phyloP scores from a whole-genome alignment of 2,888 invertebrate species.

The Taphrorychus bicolor region DNA sequence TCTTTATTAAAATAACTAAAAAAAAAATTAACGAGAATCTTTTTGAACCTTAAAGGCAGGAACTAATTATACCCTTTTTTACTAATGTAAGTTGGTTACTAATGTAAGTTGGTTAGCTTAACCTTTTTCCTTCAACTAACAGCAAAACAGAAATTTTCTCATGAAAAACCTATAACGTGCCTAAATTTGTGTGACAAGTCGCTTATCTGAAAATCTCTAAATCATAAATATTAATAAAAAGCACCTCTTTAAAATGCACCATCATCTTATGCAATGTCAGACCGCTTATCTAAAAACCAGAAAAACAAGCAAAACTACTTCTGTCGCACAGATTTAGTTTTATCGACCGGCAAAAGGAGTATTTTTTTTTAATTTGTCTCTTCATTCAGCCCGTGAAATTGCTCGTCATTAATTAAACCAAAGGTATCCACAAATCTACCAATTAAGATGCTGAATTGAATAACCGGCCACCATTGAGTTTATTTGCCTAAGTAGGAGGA shows the following conservation, averaged over 20 bases:
- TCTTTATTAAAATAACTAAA: too few relatives aligned
- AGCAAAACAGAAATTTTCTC: too few relatives aligned
- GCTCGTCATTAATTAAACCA: not conserved
- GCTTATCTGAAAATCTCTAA: not conserved
- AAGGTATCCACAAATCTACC: slow-evolving; percentile 6
- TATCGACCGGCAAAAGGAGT: not conserved
- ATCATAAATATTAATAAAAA: not conserved
- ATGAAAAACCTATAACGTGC: too few relatives aligned
- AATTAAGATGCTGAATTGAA: slow-evolving; percentile 7
- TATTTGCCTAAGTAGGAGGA: not conserved
- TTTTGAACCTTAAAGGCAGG: too few relatives aligned
- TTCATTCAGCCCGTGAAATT: not conserved
- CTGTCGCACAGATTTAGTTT: not conserved
- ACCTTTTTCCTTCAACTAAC: too few relatives aligned
- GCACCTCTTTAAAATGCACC: not conserved
- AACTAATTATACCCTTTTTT: too few relatives aligned
- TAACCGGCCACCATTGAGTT: slow-evolving; percentile 1
- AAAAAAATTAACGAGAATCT: too few relatives aligned
- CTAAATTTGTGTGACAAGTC: too few relatives aligned
- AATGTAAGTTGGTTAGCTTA: too few relatives aligned
- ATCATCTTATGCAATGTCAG: not conserved
- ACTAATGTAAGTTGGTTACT: too few relatives aligned
- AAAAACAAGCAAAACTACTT: slow-evolving; percentile 4
- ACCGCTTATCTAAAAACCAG: not conserved
- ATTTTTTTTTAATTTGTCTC: slow-evolving; percentile 2